Evolutionary conservation across 37 sponge, comb jelly and placozoan species (phyloP), one percentile per base, ranked within the genome.

Genomic region (Oopsacas minuta): DNA sequence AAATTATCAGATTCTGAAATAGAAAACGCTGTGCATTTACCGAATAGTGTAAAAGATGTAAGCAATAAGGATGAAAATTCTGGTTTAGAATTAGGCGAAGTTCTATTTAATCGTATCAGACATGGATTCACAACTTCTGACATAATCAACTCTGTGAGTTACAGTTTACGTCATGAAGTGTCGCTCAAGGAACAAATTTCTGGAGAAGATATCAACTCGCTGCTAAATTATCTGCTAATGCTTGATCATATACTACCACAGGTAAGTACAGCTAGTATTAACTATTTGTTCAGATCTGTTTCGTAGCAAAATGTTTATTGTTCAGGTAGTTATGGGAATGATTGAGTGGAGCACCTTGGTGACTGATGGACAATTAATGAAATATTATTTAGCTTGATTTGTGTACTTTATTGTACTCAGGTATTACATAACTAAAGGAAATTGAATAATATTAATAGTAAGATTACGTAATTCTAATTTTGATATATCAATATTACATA

Each of bases 61-160:
- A n/a, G 75, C 30, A n/a, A 10, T 3, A 12, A 3, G 28, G 28
- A 10, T 25, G 17, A 61, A 12, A n/a, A 12, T 7, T 46, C 51
- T 17, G 51, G 51, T 46, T 10, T n/a, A 32, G 75, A 61, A 3
- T 61, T 12, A n/a, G 75, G 75, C 28, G 75, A 61, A 61, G 75
- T 61, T 10, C 28, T 61, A 3, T 61, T 61, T 34, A 61, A 61
- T 61, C 75, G 75, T 34, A 12, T 61, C 75, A 3, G 75, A 61
- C 75, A 61, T 34, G 75, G 75, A 3, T 61, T 61, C 75, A 61
- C 75, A 3, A n/a, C 30, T 34, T 61, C 75, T 61, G 75, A 61
- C 30, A 5, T 61, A 25, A 61, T 61, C 22, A 61, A 61, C 75
- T 10, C 75, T 12, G 75, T 61, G 28, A 61, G 75, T 34, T 61